Base-by-base conservation (phyloP, 2,888 invertebrate genomes). In the Drosophila crucigera region DNA sequence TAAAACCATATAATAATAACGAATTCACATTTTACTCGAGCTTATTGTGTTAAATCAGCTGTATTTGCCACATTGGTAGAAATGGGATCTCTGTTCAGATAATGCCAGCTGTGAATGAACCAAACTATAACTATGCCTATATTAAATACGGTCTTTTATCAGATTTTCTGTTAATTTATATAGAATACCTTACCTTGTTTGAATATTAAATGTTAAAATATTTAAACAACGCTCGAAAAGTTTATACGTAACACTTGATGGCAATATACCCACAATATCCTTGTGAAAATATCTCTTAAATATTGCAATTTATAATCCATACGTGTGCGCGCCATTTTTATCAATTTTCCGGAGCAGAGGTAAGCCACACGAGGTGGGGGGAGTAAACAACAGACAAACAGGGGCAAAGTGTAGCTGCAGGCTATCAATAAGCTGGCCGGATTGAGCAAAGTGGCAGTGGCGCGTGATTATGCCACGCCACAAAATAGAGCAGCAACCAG, bases 391-490 rank as follows among this genome's bases (percentile, higher is more conserved):
- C 47, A 25, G 33, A 22, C n/a, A 22, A 22, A 10, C 25, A 56
- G 28, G 39, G 4, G 35, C 19, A 41, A n/a, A 56, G 56, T 28
- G 39, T 11, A 28, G 63, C 49, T 33, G 59, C 66, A 41, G 69
- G 81, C 69, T 66, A 61, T 41, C 52, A 58, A 73, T 87, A 85
- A 89, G 83, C 90, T 74, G 73, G 41, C 53, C 68, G 88, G 85
- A 82, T 89, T 87, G 78, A 78, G 80, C 75, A 84, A 84, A 84
- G 88, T 84, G 90, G 80, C 80, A 67, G 61, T 64, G 65, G 67
- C 58, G 77, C 84, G 73, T 84, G 90, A 75, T 84, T 89, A 89
- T 86, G 78, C 56, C 68, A 52, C 14, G 53, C 59, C 66, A 53
- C 47, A 71, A 50, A 56, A 56, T 65, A 16, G 50, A 47, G 62